Conservation (phyloP, 30 jellyfish, hydroid and myxozoan species). For the Pseudorhiza aurosa region DNA sequence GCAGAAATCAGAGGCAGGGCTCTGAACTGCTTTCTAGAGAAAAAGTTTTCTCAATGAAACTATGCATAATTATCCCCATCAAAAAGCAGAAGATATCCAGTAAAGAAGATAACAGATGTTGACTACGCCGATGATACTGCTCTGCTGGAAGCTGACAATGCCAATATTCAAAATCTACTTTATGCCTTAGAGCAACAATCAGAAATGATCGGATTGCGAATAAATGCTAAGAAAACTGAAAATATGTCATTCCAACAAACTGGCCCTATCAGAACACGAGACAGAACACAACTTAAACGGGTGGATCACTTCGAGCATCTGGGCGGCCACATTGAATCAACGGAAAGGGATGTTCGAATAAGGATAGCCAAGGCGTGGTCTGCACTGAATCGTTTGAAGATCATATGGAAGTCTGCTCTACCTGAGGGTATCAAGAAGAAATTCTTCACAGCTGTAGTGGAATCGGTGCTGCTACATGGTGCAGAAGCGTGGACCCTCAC, state of each 20-base stretch:
- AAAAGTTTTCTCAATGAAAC: too few species aligned
- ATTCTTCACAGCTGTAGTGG: slow-evolving; percentile 51
- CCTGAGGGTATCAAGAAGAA: background rate
- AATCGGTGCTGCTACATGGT: slow-evolving; percentile 42
- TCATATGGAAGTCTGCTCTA: slow-evolving; percentile 39
- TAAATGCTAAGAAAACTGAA: slow-evolving; percentile 26
- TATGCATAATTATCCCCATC: too few species aligned
- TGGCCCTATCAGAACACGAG: slow-evolving; percentile 2
- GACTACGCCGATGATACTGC: too few species aligned
- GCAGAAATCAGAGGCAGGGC: too few species aligned
- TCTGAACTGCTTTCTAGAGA: too few species aligned
- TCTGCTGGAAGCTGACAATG: too few species aligned
- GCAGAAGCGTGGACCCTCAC: slow-evolving; percentile 52
- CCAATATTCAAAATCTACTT: too few species aligned
- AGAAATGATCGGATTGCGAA: slow-evolving; percentile 3
- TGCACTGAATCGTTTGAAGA: slow-evolving; percentile 6
- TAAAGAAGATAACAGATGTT: too few species aligned
- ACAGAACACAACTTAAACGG: background rate
- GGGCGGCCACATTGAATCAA: slow-evolving; percentile 30
- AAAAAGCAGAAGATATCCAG: too few species aligned
- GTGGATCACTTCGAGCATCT: slow-evolving; percentile 14
- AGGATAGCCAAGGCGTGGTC: slow-evolving; percentile 53
- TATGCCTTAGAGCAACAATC: too few species aligned
- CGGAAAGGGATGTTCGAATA: slow-evolving; percentile 26
- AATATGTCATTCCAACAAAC: slow-evolving; percentile 4